phyloP scores from a whole-genome alignment of 2,888 invertebrate genomes.

The Smittia sp. region DNA sequence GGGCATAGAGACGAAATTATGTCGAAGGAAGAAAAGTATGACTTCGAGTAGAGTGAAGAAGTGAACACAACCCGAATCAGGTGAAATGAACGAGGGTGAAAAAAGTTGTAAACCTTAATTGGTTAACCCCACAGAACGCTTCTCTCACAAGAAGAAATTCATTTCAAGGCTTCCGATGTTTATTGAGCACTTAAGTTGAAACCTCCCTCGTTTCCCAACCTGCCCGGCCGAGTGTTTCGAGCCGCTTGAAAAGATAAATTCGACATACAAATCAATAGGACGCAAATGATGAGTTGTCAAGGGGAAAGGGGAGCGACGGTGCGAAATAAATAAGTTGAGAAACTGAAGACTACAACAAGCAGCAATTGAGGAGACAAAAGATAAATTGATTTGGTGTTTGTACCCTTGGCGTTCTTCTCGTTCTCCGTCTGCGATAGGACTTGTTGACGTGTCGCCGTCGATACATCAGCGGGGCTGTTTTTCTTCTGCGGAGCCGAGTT shows the following conservation, averaged over 20 bases:
- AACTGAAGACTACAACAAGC: no score
- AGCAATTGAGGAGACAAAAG: conserved; percentile 3
- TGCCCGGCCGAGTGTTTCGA: not conserved
- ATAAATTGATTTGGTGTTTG: conserved; percentile 21
- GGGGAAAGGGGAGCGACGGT: not conserved
- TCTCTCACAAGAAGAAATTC: no score
- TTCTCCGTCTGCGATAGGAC: not conserved
- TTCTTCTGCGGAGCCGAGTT: conserved; percentile 33
- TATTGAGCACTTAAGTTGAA: no score
- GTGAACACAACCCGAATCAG: not conserved
- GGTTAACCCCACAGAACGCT: no score
- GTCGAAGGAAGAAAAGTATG: not conserved
- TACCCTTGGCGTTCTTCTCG: conserved; percentile 13
- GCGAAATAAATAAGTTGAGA: no score
- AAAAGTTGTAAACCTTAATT: no score
- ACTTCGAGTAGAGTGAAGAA: not conserved
- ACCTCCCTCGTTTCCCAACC: no score
- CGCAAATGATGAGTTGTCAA: not conserved
- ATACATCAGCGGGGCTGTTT: not conserved
- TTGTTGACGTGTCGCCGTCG: conserved; percentile 17
- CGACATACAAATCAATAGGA: conserved; percentile 12
- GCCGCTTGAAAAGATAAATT: not conserved
- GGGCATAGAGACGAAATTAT: not conserved
- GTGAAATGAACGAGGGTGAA: no score
- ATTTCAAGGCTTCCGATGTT: no score